Conservation (phyloP, 2,113 vertebrate genomes). For the Anoplopoma fimbria region DNA sequence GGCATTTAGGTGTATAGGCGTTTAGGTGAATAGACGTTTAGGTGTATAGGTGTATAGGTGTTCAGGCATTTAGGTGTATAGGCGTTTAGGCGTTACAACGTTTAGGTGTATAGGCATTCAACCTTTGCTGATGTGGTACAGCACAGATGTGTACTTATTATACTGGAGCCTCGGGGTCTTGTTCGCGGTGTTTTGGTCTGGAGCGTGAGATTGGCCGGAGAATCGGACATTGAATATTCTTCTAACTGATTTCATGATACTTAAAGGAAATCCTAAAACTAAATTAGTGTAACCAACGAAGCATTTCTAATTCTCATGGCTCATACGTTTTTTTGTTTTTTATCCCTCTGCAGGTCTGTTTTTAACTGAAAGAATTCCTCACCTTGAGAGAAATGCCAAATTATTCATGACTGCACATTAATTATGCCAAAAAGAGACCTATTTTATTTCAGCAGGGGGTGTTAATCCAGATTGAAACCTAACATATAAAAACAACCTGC, state of each 20-base stretch:
- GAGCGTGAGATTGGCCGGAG: too few relatives aligned
- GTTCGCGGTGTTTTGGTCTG: too few relatives aligned
- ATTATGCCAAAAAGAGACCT: slow-evolving; percentile 46
- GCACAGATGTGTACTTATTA: slow-evolving; percentile 1
- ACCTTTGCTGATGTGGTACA: slow-evolving; percentile 11
- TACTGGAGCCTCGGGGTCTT: too few relatives aligned
- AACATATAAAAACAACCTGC: slow-evolving; percentile 39
- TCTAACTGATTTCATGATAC: slow-evolving; percentile 26
- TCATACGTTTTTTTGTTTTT: slow-evolving; percentile 76
- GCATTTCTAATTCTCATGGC: slow-evolving; percentile 82
- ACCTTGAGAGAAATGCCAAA: slow-evolving; percentile 79
- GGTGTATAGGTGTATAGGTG: too few relatives aligned
- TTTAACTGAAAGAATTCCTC: slow-evolving; percentile 83
- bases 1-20: too few relatives aligned
- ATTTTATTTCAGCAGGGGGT: slow-evolving; percentile 29
- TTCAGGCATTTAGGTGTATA: too few relatives aligned
- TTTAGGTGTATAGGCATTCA: too few relatives aligned
- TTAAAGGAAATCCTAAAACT: slow-evolving; percentile 40
- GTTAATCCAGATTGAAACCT: slow-evolving; percentile 50
- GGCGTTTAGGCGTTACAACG: too few relatives aligned
- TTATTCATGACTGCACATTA: slow-evolving; percentile 61
- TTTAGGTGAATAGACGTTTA: too few relatives aligned
- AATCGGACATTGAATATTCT: too few relatives aligned
- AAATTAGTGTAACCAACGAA: slow-evolving; percentile 54
- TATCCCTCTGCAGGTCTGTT: slow-evolving; percentile 72